A percentile compares a stretch with the other conserved stretches of the same genome.
Evolutionary conservation across 2,113 vertebrate genomes (phyloP).

Genomic region (Craseonycteris thonglongyai): DNA sequence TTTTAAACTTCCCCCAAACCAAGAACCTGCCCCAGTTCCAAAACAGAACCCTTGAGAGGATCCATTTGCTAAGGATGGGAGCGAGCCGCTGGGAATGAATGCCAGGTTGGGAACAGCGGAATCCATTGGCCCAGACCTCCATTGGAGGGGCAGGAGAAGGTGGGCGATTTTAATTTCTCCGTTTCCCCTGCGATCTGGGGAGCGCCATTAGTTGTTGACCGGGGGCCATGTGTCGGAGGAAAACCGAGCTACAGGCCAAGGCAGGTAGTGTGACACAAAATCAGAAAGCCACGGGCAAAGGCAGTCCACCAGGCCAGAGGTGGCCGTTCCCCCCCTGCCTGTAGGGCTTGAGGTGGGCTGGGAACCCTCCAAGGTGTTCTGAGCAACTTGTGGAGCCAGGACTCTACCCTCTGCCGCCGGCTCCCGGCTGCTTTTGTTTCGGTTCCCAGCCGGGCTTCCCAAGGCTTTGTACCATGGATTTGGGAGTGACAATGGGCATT

Average conservation of each 20-base stretch:
- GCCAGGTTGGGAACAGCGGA: not conserved
- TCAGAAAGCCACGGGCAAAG: conserved; percentile 56
- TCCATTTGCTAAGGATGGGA: not conserved
- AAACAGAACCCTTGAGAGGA: not conserved
- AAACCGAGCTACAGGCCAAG: conserved; percentile 38
- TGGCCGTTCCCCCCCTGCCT: conserved; percentile 67
- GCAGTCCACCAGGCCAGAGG: conserved; percentile 76
- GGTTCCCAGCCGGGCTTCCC: conserved; percentile 26
- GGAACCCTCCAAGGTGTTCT: conserved; percentile 15
- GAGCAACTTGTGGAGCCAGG: conserved; percentile 42
- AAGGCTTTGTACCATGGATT: conserved; percentile 71
- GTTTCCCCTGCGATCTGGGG: not conserved
- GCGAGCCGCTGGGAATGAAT: not conserved
- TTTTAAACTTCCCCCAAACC: conserved; percentile 21
- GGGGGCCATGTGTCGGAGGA: not conserved
- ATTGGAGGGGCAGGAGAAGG: not conserved
- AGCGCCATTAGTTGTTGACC: not conserved
- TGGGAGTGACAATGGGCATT: conserved; percentile 71
- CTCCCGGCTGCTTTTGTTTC: conserved; percentile 54
- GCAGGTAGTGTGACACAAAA: conserved; percentile 43
- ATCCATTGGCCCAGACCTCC: not conserved
- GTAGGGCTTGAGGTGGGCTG: conserved; percentile 34
- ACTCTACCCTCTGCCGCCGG: not conserved
- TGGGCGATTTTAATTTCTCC: not conserved
- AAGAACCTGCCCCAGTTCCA: not conserved